A percentile compares a stretch with the other conserved stretches of the same genome.
phyloP scores from a whole-genome alignment of 2,888 invertebrate genomes.

The Napeogenes sylphis region DNA sequence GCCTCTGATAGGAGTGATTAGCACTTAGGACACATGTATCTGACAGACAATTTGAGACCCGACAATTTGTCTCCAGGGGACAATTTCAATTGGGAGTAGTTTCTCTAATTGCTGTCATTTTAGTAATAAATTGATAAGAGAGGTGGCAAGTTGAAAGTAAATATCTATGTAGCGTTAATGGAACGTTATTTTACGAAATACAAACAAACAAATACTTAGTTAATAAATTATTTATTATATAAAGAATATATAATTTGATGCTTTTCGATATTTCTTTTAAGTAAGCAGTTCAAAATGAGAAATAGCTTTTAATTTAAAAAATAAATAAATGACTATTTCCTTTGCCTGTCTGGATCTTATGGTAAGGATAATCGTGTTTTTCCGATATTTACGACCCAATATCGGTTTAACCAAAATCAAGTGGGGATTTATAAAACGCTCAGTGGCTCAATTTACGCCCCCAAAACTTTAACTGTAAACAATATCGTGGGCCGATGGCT shows the following conservation, averaged over 20 bases:
- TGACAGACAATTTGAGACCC: slow-evolving; percentile 23
- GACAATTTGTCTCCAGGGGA: slow-evolving; percentile 32
- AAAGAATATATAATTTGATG: background rate
- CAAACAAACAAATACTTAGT: background rate
- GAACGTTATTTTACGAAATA: background rate
- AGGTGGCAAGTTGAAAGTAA: slow-evolving; percentile 6
- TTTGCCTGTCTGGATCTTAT: slow-evolving; percentile 1
- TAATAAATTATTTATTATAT: background rate
- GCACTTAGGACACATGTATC: slow-evolving; percentile 19
- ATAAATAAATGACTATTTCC: background rate
- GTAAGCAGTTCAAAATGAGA: too few species aligned
- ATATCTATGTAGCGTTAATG: background rate
- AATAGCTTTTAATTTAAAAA: too few species aligned
- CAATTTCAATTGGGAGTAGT: slow-evolving; percentile 58
- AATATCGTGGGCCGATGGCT: slow-evolving; percentile 46
- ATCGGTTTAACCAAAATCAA: slow-evolving; percentile 40
- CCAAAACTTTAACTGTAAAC: slow-evolving; percentile 39
- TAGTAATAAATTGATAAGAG: slow-evolving; percentile 29
- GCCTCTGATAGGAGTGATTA: slow-evolving; percentile 19
- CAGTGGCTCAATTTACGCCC: slow-evolving; percentile 41
- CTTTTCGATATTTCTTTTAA: too few species aligned
- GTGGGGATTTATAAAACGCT: slow-evolving; percentile 47
- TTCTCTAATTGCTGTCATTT: slow-evolving; percentile 61
- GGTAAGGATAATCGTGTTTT: slow-evolving; percentile 21
- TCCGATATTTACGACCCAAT: slow-evolving; percentile 49